These are phyloP conservation scores for Sarcophaga caerulescens DNA, from an alignment of 2,888 invertebrate species.

Conservation along the genomic window DNA sequence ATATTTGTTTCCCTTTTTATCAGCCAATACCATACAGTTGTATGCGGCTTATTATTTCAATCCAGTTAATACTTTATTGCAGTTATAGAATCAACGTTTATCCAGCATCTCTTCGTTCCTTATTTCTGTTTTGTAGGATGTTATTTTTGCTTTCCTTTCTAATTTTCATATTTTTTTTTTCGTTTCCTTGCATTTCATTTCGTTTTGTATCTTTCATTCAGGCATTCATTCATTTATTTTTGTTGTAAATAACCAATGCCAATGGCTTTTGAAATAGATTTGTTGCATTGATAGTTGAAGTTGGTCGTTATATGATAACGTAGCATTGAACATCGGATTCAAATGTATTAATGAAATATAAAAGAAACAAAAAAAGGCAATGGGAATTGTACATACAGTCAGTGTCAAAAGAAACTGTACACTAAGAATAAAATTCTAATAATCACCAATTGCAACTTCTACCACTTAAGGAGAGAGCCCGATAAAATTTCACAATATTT, in stretches of 20 bases:
- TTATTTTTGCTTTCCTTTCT: constrained; percentile 16
- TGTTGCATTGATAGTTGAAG: constrained; percentile 13
- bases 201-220: neutral
- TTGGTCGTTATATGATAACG: neutral
- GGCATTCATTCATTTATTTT: constrained; percentile 31
- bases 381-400: neutral
- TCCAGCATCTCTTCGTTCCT: neutral
- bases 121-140: no score
- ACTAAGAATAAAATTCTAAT: no score
- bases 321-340: neutral
- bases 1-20: neutral
- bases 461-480: no score
- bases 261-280: constrained; percentile 45
- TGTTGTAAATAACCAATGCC: constrained; percentile 53
- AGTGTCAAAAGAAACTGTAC: no score
- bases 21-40: neutral
- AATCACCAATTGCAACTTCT: no score
- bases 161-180: constrained; percentile 12
- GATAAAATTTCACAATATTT: no score
- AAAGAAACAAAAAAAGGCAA: neutral
- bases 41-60: constrained; percentile 56
- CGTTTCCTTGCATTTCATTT: neutral
- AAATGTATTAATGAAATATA: neutral
- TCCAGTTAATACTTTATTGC: constrained; percentile 57
- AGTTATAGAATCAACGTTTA: constrained; percentile 46